These are phyloP conservation scores for Antrozous pallidus DNA, from an alignment of 2,797 vertebrate genomes.

Conservation along the genomic window DNA sequence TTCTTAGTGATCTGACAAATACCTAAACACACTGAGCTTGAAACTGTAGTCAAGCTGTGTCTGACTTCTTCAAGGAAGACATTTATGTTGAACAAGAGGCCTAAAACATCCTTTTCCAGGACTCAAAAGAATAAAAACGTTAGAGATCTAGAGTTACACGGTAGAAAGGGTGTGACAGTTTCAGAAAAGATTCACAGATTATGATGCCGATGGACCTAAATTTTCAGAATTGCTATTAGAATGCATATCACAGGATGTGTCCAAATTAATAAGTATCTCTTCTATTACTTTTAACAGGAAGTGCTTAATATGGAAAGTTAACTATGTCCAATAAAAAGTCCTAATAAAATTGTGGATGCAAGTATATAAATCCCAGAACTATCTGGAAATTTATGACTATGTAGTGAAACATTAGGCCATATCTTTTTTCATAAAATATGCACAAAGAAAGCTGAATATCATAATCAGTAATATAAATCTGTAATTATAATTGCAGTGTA, in stretches of 20 bases:
- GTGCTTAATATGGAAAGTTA: background rate
- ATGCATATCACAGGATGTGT: background rate
- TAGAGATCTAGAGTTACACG: background rate
- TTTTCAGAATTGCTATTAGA: constrained; percentile 8
- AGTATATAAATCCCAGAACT: constrained; percentile 13
- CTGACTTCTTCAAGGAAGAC: constrained; percentile 30
- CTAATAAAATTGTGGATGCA: background rate
- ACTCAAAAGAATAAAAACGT: background rate
- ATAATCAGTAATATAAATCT: constrained; percentile 5
- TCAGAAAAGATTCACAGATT: constrained; percentile 16
- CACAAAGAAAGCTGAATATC: constrained; percentile 22
- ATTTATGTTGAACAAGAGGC: background rate
- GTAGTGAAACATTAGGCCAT: background rate
- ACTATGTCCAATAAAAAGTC: background rate
- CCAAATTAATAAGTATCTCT: background rate
- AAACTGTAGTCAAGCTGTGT: constrained; percentile 21
- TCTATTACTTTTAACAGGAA: constrained; percentile 36
- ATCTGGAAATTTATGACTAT: background rate
- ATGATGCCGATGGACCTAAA: background rate
- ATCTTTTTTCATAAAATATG: background rate
- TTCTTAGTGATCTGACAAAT: background rate
- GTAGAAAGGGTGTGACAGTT: background rate
- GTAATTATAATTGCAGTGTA: constrained; percentile 35
- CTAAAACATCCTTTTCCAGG: background rate
- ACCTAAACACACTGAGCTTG: background rate